These are phyloP conservation scores for Halcyon badia DNA, from an alignment of 2,797 vertebrate species.

Conservation along the genomic window DNA sequence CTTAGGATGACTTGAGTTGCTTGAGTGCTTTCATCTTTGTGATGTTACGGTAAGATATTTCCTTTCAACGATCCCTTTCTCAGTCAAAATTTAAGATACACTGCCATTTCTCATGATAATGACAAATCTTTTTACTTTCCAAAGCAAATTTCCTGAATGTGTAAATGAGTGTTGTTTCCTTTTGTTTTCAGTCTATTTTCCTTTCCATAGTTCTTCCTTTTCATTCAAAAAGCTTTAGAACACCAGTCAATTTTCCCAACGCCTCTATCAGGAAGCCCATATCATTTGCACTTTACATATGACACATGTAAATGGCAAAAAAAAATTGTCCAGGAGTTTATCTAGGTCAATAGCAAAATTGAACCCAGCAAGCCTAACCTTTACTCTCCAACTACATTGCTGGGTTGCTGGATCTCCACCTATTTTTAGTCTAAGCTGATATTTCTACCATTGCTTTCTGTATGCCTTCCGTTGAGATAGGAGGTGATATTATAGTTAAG, in stretches of 20 bases:
- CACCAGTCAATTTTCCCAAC: not conserved
- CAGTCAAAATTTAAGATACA: not conserved
- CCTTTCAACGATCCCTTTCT: not conserved
- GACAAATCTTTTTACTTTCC: not conserved
- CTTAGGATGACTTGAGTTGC: not conserved
- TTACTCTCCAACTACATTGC: not conserved
- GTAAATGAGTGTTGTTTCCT: not conserved
- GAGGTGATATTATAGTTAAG: not conserved
- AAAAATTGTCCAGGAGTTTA: not conserved
- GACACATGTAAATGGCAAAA: not conserved
- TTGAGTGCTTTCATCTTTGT: not conserved
- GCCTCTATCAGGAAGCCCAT: not conserved
- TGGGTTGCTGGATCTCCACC: not conserved
- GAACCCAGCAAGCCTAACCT: not conserved
- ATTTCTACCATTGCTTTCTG: not conserved
- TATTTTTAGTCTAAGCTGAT: not conserved
- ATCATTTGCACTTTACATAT: not conserved
- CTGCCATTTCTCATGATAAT: not conserved
- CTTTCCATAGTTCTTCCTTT: not conserved
- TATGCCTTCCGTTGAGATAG: not conserved
- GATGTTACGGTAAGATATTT: not conserved
- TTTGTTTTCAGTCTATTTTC: not conserved
- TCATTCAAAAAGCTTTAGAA: not conserved
- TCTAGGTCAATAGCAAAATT: not conserved
- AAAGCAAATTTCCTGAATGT: not conserved